Evolutionary conservation across 2,113 vertebrate species (phyloP).

Genomic region (Castor canadensis): DNA sequence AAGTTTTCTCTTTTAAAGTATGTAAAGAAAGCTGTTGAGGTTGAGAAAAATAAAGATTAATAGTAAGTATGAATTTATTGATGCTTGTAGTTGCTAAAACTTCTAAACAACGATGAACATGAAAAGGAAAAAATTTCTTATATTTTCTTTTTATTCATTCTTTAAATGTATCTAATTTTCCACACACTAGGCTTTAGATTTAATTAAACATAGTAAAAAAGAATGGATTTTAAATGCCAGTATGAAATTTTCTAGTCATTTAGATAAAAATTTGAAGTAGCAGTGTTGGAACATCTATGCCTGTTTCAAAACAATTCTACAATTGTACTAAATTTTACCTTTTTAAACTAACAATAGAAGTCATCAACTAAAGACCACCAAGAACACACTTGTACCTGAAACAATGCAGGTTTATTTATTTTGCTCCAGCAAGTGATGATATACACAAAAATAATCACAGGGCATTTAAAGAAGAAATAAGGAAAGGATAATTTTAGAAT

Average conservation of each 20-base stretch:
- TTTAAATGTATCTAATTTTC: constrained; percentile 29
- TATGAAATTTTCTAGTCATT: background rate
- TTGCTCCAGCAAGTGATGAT: background rate
- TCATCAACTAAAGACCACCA: background rate
- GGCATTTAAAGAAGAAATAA: background rate
- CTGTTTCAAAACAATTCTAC: background rate
- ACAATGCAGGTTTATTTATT: background rate
- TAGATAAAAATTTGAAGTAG: constrained; percentile 9
- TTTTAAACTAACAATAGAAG: background rate
- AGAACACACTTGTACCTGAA: background rate
- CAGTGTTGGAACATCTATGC: background rate
- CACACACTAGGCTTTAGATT: background rate
- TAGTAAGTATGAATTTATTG: constrained; percentile 16
- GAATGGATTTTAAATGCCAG: background rate
- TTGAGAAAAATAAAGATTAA: constrained; percentile 44
- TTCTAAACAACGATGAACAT: background rate
- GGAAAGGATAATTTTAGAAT: background rate
- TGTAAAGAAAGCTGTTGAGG: background rate
- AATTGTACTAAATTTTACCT: background rate
- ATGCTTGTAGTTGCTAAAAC: background rate
- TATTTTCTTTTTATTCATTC: background rate
- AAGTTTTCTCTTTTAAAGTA: background rate
- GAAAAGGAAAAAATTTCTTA: background rate
- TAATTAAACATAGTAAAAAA: constrained; percentile 11
- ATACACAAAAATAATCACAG: background rate